These are phyloP conservation scores for Heterodera carotae DNA, from an alignment of 1,140 invertebrate species.

Conservation along the genomic window DNA sequence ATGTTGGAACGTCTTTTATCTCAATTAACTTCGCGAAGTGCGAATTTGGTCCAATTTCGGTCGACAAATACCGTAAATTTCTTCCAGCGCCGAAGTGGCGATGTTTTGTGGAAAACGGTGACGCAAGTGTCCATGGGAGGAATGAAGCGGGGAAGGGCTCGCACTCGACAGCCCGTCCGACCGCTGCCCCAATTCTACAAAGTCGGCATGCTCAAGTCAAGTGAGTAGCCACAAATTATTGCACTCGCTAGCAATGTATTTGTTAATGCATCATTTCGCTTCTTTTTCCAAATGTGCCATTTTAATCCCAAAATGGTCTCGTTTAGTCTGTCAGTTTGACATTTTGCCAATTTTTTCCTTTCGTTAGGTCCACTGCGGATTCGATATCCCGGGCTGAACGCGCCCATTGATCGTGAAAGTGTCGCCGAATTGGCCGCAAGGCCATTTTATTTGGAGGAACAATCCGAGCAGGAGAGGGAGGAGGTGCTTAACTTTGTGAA, in stretches of 20 bases:
- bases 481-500: not conserved
- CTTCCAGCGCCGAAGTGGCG: conserved; percentile 70
- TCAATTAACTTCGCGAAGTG: not conserved
- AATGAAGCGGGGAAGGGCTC: conserved; percentile 87
- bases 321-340: not conserved
- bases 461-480: conserved; percentile 58
- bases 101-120: conserved; percentile 88
- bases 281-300: no score
- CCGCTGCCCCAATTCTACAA: conserved; percentile 87
- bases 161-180: conserved; percentile 76
- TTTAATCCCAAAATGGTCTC: no score
- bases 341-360: conserved; percentile 25
- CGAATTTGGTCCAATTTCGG: conserved; percentile 15
- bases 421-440: conserved; percentile 7
- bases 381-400: conserved; percentile 86
- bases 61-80: conserved; percentile 62
- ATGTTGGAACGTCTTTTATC: not conserved
- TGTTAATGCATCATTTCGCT: no score
- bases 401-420: conserved; percentile 75
- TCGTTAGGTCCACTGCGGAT: conserved; percentile 75
- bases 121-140: conserved; percentile 93
- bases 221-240: no score
- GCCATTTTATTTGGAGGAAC: conserved; percentile 56
- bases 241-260: no score
- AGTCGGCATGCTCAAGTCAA: conserved; percentile 72